Evolutionary conservation across 2,888 invertebrate species (phyloP).

Genomic region (Nemoura dubitans): DNA sequence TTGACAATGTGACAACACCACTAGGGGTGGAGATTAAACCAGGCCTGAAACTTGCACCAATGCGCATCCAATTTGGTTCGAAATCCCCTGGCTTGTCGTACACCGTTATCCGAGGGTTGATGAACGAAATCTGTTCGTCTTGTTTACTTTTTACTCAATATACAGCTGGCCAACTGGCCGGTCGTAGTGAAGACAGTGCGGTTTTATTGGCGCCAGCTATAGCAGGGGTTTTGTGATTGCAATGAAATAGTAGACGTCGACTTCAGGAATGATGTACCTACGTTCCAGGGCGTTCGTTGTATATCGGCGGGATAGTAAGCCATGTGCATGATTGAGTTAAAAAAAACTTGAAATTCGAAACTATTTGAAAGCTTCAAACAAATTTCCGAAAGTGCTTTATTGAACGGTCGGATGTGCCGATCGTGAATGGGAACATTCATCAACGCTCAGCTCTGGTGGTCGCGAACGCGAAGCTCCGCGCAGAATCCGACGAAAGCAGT

Average conservation of each 20-base stretch:
- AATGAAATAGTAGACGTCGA: neutral
- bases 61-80: neutral
- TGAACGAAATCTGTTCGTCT: neutral
- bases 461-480: neutral
- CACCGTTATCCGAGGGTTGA: neutral
- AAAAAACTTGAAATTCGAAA: neutral
- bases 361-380: neutral
- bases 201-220: neutral
- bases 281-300: neutral
- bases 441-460: neutral
- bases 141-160: constrained; percentile 5
- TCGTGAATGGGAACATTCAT: neutral
- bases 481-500: neutral
- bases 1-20: neutral
- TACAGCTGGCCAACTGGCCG: neutral
- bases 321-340: neutral
- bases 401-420: neutral
- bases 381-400: neutral
- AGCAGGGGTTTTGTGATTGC: neutral
- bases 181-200: neutral
- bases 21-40: neutral
- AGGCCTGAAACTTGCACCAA: neutral
- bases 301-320: neutral
- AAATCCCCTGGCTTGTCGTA: neutral
- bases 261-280: neutral